Percentiles rank a stretch among this genome's conserved stretches.
These are phyloP conservation scores for Sebastolobus altivelis DNA, from an alignment of 2,797 vertebrate genomes.

Conservation along the genomic window DNA sequence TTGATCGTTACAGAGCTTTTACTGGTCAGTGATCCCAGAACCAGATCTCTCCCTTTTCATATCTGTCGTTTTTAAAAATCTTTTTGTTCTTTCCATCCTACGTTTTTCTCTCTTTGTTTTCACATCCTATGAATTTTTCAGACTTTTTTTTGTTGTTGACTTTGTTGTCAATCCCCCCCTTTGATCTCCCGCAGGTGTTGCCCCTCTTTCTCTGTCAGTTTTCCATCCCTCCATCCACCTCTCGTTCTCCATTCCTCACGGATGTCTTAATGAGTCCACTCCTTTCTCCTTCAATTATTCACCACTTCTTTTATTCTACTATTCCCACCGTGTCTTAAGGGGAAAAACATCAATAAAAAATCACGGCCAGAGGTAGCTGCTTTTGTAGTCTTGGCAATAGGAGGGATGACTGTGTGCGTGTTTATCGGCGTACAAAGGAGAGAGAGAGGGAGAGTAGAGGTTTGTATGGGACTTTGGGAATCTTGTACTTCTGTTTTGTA, in stretches of 20 bases:
- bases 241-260: slow-evolving; percentile 40
- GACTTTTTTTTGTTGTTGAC: slow-evolving; percentile 59
- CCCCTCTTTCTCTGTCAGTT: slow-evolving; percentile 54
- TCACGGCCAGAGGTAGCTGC: slow-evolving; percentile 65
- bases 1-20: slow-evolving; percentile 59
- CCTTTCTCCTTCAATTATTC: slow-evolving; percentile 84
- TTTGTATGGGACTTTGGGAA: slow-evolving; percentile 32
- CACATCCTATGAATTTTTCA: slow-evolving; percentile 64
- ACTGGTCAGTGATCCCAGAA: slow-evolving; percentile 45
- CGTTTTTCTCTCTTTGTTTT: slow-evolving; percentile 14
- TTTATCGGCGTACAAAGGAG: slow-evolving; percentile 33
- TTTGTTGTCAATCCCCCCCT: slow-evolving; percentile 45
- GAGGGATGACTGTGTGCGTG: slow-evolving; percentile 20
- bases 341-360: slow-evolving; percentile 86
- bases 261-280: slow-evolving; percentile 82
- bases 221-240: slow-evolving; percentile 54
- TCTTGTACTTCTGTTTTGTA: slow-evolving; percentile 39
- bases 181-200: slow-evolving; percentile 60
- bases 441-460: slow-evolving; percentile 5
- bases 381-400: slow-evolving; percentile 52
- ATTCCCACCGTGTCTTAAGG: slow-evolving; percentile 81
- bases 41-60: slow-evolving; percentile 17
- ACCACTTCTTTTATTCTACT: slow-evolving; percentile 78
- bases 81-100: background rate
- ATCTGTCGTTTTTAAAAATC: background rate